A percentile compares a stretch with the other conserved stretches of the same genome.
phyloP scores from a whole-genome alignment of 2,888 invertebrate genomes.

The Drosophila peninsularis region DNA sequence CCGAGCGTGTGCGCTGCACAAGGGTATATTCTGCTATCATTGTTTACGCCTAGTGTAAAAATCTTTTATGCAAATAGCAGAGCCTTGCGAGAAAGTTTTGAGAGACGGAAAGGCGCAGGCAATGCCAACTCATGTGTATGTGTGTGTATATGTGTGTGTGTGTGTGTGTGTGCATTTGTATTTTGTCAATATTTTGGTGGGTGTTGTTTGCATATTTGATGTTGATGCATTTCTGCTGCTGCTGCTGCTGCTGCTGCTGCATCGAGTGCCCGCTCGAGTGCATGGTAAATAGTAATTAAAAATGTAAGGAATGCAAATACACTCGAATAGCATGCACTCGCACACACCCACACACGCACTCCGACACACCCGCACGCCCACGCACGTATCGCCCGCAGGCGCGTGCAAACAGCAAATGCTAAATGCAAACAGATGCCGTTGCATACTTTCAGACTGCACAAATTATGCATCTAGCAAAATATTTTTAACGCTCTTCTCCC shows the following conservation, averaged over 20 bases:
- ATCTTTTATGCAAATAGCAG: conserved; percentile 63
- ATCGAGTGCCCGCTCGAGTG: conserved; percentile 67
- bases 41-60: conserved; percentile 63
- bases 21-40: conserved; percentile 28
- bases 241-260: conserved; percentile 37
- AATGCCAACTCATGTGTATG: neutral
- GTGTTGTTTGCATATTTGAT: conserved; percentile 57
- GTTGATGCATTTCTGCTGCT: conserved; percentile 53
- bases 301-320: conserved; percentile 75
- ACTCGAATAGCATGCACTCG: conserved; percentile 19
- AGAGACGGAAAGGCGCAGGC: neutral
- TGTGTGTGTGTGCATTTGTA: conserved; percentile 16
- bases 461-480: conserved; percentile 71
- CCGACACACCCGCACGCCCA: conserved; percentile 1
- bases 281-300: conserved; percentile 79
- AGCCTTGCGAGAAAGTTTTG: conserved; percentile 15
- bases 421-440: conserved; percentile 58
- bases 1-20: conserved; percentile 1
- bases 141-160: neutral
- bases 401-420: conserved; percentile 52
- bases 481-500: conserved; percentile 18
- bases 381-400: conserved; percentile 15
- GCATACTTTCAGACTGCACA: conserved; percentile 63
- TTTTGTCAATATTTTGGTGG: conserved; percentile 70
- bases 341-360: conserved; percentile 2